phyloP scores from a whole-genome alignment of 2,888 invertebrate species.

The Drosophila anceps region DNA sequence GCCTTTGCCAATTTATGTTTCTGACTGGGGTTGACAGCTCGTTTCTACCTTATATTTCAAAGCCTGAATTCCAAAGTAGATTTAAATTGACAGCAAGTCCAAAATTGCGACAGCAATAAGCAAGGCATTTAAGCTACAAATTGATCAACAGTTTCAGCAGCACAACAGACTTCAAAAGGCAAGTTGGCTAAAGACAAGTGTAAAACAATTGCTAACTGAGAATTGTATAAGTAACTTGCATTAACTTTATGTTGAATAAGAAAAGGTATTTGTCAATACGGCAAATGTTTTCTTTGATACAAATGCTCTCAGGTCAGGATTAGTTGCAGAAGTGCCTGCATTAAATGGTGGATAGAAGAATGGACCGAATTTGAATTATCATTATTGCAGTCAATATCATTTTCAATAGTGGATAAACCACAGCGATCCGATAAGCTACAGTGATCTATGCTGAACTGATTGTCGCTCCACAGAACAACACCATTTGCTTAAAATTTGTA shows the following conservation, averaged over 20 bases:
- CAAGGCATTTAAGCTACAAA: background rate
- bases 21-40: slow-evolving; percentile 17
- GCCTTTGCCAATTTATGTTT: slow-evolving; percentile 13
- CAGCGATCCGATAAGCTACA: too few species aligned
- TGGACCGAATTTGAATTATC: too few species aligned
- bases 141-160: background rate
- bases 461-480: too few species aligned
- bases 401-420: too few species aligned
- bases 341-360: too few species aligned
- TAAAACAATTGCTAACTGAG: background rate
- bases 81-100: background rate
- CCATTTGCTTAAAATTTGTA: too few species aligned
- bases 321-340: too few species aligned
- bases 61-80: background rate
- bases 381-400: too few species aligned
- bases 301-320: background rate
- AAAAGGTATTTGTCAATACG: background rate
- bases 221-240: background rate
- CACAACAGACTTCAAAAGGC: background rate
- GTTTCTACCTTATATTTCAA: background rate
- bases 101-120: background rate
- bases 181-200: background rate
- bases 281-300: background rate
- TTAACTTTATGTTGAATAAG: background rate
- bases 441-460: too few species aligned